A percentile compares a stretch with the other conserved stretches of the same genome.
phyloP scores from a whole-genome alignment of 2,797 vertebrate species.

The Podarcis lilfordi region DNA sequence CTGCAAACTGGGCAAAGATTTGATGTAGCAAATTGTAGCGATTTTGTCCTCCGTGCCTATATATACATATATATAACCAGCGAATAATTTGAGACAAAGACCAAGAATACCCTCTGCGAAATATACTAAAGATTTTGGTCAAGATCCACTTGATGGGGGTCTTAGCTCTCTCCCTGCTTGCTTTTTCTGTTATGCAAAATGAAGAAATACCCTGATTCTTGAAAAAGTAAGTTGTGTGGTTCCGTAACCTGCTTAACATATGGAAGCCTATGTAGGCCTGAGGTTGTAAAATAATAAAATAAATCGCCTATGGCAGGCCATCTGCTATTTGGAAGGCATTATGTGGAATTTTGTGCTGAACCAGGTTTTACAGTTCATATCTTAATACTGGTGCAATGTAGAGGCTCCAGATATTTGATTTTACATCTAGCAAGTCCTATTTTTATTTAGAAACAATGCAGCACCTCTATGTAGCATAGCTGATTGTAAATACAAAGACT shows the following conservation, averaged over 20 bases:
- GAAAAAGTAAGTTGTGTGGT: constrained; percentile 62
- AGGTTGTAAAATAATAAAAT: constrained; percentile 84
- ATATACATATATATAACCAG: rapidly evolving
- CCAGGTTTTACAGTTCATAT: constrained; percentile 74
- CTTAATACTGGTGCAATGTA: constrained; percentile 68
- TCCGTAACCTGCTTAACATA: constrained; percentile 75
- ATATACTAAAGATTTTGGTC: constrained; percentile 17
- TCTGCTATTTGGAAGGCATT: constrained; percentile 76
- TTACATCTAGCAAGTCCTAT: constrained; percentile 57
- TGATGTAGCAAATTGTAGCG: constrained; percentile 57
- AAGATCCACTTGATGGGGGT: not conserved
- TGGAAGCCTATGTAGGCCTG: constrained; percentile 70
- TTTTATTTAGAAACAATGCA: constrained; percentile 38
- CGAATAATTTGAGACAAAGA: constrained; percentile 4
- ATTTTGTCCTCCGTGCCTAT: constrained; percentile 20
- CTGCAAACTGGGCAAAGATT: constrained; percentile 35
- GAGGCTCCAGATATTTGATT: constrained; percentile 61
- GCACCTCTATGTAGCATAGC: not conserved
- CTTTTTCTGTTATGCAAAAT: constrained; percentile 17
- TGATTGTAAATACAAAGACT: not conserved
- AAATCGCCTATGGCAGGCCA: constrained; percentile 80
- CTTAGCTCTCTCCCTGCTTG: constrained; percentile 16
- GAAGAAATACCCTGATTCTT: constrained; percentile 47
- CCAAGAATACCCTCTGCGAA: not conserved
- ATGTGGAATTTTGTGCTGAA: constrained; percentile 70